Percentiles rank a stretch among this genome's conserved stretches.
These are phyloP conservation scores for Metopolophium dirhodum DNA, from an alignment of 1,140 invertebrate species.

Conservation along the genomic window DNA sequence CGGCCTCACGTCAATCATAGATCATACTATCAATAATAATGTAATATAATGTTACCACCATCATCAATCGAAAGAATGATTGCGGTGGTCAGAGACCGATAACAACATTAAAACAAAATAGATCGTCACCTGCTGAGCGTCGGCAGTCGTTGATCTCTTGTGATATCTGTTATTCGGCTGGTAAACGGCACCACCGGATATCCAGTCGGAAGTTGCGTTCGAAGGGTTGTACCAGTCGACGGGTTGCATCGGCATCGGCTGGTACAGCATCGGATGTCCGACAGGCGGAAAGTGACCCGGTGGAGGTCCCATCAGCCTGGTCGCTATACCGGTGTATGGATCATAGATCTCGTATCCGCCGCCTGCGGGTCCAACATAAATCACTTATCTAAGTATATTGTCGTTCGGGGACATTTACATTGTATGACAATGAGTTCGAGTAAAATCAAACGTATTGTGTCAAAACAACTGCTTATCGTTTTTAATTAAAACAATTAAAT, in stretches of 20 bases:
- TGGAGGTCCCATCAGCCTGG: constrained; percentile 59
- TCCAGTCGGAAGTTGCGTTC: constrained; percentile 41
- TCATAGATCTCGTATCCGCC: constrained; percentile 61
- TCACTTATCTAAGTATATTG: neutral
- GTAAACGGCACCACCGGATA: constrained; percentile 28
- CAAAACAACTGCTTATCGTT: neutral
- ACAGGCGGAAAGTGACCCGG: constrained; percentile 48
- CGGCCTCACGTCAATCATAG: no score
- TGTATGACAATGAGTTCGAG: neutral
- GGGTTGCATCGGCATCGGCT: constrained; percentile 61
- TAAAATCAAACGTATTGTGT: neutral
- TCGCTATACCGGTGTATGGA: constrained; percentile 60
- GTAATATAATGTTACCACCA: neutral
- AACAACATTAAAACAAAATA: neutral
- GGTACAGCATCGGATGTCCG: constrained; percentile 59
- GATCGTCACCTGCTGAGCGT: constrained; percentile 4
- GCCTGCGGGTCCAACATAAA: constrained; percentile 54
- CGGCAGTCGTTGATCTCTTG: constrained; percentile 7
- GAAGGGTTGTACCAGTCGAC: constrained; percentile 62
- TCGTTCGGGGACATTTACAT: neutral
- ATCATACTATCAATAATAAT: no score
- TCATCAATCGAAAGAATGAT: neutral
- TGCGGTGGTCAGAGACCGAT: neutral
- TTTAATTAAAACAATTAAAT: neutral
- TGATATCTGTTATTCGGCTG: neutral